Evolutionary conservation across 2,797 vertebrate genomes (phyloP).

Genomic region (Echiichthys vipera): DNA sequence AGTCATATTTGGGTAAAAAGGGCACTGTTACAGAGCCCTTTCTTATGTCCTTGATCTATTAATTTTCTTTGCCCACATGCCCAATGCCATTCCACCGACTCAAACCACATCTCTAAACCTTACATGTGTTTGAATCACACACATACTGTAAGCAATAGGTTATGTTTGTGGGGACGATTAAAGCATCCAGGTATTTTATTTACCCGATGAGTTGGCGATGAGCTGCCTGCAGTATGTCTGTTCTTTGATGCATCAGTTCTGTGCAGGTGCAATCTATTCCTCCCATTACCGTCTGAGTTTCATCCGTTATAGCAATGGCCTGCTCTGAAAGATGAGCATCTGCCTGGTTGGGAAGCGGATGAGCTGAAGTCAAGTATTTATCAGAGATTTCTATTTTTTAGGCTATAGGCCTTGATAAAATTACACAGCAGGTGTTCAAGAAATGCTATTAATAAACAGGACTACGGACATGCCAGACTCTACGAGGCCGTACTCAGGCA

Average conservation of each 20-base stretch:
- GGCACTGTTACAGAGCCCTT: not conserved
- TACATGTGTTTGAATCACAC: constrained; percentile 10
- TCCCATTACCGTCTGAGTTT: constrained; percentile 14
- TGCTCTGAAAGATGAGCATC: constrained; percentile 16
- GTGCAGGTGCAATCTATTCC: constrained; percentile 20
- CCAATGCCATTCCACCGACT: not conserved
- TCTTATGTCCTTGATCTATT: not conserved
- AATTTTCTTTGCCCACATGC: not conserved
- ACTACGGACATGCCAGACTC: not conserved
- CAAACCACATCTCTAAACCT: too few relatives aligned
- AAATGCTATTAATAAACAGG: not conserved
- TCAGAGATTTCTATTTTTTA: constrained; percentile 4
- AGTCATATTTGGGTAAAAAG: not conserved
- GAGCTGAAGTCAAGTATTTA: constrained; percentile 7
- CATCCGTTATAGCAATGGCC: constrained; percentile 37
- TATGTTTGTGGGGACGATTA: constrained; percentile 10
- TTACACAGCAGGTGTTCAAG: not conserved
- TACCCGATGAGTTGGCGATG: constrained; percentile 15
- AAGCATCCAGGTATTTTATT: constrained; percentile 9
- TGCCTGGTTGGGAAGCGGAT: constrained; percentile 28
- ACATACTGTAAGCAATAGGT: not conserved
- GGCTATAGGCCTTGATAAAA: not conserved
- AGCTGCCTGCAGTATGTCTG: constrained; percentile 13
- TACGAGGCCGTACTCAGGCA: not conserved
- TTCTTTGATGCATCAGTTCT: constrained; percentile 33